These are phyloP conservation scores for Typhlichthys subterraneus DNA, from an alignment of 2,797 vertebrate species.

Conservation along the genomic window DNA sequence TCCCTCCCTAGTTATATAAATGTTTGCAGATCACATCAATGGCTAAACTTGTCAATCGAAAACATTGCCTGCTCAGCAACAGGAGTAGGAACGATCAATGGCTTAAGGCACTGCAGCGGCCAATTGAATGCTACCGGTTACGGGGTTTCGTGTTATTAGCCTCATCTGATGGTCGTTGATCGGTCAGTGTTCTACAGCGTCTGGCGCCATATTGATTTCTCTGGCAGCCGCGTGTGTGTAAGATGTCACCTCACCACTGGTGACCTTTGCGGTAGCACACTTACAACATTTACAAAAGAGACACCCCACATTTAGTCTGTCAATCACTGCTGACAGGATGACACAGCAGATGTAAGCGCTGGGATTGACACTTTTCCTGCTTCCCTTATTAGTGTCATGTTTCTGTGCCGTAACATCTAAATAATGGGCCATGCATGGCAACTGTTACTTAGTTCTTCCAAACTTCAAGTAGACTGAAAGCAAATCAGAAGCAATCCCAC, in stretches of 20 bases:
- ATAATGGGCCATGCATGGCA: no score
- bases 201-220: slow-evolving; percentile 75
- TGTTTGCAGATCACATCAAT: slow-evolving; percentile 76
- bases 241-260: slow-evolving; percentile 72
- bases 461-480: no score
- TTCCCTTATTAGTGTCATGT: no score
- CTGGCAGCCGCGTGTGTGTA: slow-evolving; percentile 51
- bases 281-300: slow-evolving; percentile 42
- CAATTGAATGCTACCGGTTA: slow-evolving; percentile 83
- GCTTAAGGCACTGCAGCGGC: slow-evolving; percentile 77
- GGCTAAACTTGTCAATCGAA: slow-evolving; percentile 80
- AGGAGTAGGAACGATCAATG: slow-evolving; percentile 89
- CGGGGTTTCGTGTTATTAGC: slow-evolving; percentile 73
- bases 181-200: slow-evolving; percentile 60
- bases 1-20: slow-evolving; percentile 12
- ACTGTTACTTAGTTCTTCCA: no score
- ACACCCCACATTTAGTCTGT: slow-evolving; percentile 36
- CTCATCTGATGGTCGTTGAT: slow-evolving; percentile 73
- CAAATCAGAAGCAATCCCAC: no score
- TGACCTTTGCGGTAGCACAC: slow-evolving; percentile 59
- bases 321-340: background rate
- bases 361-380: no score
- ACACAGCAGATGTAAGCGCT: no score
- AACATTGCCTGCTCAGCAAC: slow-evolving; percentile 83
- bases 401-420: no score